Conservation (phyloP, 1,140 invertebrate species). For the Trissolcus basalis region DNA sequence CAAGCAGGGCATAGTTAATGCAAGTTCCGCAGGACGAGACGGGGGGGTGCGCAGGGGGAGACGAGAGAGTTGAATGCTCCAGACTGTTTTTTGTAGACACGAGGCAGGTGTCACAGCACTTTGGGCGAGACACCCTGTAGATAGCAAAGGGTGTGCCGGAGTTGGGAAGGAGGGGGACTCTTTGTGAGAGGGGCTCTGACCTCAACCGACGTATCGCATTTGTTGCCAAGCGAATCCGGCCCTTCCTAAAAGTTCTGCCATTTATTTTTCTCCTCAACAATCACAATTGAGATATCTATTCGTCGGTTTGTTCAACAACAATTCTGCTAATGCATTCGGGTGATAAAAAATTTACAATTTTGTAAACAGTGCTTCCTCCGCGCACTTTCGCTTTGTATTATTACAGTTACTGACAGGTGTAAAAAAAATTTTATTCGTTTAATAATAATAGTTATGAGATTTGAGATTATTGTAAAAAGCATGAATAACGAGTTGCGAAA, state of each 20-base stretch:
- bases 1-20: slow-evolving; percentile 55
- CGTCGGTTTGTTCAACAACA: no score
- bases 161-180: slow-evolving; percentile 29
- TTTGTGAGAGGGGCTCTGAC: slow-evolving; percentile 58
- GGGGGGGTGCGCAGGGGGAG: slow-evolving; percentile 8
- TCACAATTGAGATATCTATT: no score
- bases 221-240: slow-evolving; percentile 52
- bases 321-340: no score
- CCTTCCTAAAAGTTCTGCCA: slow-evolving; percentile 48
- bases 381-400: no score
- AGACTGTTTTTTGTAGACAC: slow-evolving; percentile 50
- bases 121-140: slow-evolving; percentile 55
- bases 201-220: slow-evolving; percentile 54
- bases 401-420: no score
- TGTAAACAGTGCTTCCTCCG: no score
- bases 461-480: no score
- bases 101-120: slow-evolving; percentile 55
- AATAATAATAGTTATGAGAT: no score
- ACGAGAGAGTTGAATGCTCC: slow-evolving; percentile 38
- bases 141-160: slow-evolving; percentile 39
- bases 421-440: no score
- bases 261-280: slow-evolving; percentile 14
- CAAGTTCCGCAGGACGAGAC: slow-evolving; percentile 46
- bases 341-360: no score
- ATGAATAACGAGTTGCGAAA: no score